Conservation (phyloP, 2,888 invertebrate species). For the Aleiodes leptofemur region DNA sequence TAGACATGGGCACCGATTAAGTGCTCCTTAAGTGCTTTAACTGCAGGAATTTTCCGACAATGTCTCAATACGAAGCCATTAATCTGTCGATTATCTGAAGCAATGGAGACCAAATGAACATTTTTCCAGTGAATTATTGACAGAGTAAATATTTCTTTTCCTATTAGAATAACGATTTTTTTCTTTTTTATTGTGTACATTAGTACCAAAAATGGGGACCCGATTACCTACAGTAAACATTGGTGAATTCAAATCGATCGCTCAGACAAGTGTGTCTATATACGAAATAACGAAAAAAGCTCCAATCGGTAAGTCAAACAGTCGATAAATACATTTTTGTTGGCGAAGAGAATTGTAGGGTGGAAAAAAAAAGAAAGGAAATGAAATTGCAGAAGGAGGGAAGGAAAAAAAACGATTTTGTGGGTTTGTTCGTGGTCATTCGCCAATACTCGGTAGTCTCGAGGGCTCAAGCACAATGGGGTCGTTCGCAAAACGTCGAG, state of each 20-base stretch:
- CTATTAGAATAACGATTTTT: slow-evolving; percentile 10
- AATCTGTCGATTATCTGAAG: no score
- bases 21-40: no score
- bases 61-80: no score
- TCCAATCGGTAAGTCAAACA: slow-evolving; percentile 31
- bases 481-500: slow-evolving; percentile 32
- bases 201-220: slow-evolving; percentile 3
- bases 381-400: slow-evolving; percentile 15
- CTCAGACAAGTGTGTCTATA: slow-evolving; percentile 8
- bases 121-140: no score
- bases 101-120: no score
- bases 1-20: no score
- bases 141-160: no score
- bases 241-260: slow-evolving; percentile 12
- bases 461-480: slow-evolving; percentile 17
- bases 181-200: neutral
- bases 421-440: slow-evolving; percentile 32
- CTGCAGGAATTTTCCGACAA: no score
- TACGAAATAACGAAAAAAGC: slow-evolving; percentile 15
- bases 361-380: neutral
- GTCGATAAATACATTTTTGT: slow-evolving; percentile 28
- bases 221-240: slow-evolving; percentile 23
- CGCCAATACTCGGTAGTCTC: slow-evolving; percentile 35
- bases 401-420: neutral
- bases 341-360: no score